Evolutionary conservation across 2,113 vertebrate species (phyloP).

Genomic region (Poicephalus meyeri): DNA sequence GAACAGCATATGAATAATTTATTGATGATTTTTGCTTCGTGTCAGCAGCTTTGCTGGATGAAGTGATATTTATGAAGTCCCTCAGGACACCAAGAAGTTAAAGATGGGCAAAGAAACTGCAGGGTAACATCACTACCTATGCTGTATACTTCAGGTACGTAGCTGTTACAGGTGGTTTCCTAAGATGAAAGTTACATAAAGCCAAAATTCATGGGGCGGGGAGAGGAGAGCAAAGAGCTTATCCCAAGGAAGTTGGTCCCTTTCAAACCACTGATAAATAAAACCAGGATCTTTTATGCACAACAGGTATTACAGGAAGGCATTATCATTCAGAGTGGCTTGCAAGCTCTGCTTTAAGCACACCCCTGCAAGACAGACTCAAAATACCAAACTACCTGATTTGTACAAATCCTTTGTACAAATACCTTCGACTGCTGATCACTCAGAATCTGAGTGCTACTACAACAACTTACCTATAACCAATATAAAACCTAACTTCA

Average conservation of each 20-base stretch:
- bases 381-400: neutral
- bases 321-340: neutral
- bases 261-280: neutral
- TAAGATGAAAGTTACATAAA: neutral
- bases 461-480: neutral
- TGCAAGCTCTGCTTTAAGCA: neutral
- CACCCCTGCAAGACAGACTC: neutral
- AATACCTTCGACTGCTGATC: neutral
- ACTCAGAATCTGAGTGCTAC: neutral
- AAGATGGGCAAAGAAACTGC: neutral
- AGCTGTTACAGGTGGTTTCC: neutral
- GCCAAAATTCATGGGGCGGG: neutral
- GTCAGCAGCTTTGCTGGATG: slow-evolving; percentile 63
- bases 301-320: neutral
- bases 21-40: slow-evolving; percentile 57
- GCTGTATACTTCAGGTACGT: neutral
- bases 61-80: slow-evolving; percentile 70
- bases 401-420: too few species aligned
- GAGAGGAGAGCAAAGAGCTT: neutral
- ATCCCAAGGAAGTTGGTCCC: neutral
- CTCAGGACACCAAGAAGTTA: slow-evolving; percentile 44
- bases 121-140: neutral
- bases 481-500: neutral
- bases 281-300: neutral
- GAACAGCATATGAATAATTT: slow-evolving; percentile 66